Evolutionary conservation across 1,140 invertebrate genomes (phyloP).

Genomic region (Forficula auricularia): DNA sequence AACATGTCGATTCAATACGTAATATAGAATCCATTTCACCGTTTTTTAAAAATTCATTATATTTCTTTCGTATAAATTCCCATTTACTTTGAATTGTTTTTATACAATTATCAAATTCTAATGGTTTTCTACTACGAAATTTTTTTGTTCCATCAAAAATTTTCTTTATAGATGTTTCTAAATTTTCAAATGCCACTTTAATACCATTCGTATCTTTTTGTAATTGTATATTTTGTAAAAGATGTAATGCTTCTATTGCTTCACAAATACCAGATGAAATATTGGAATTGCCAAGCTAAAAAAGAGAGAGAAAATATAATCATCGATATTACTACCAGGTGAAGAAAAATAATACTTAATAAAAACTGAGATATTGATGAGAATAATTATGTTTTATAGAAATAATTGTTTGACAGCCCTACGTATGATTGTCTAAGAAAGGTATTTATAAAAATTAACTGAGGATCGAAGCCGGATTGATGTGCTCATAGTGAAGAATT

Average conservation of each 20-base stretch:
- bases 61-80: conserved; percentile 48
- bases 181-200: conserved; percentile 37
- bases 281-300: conserved; percentile 13
- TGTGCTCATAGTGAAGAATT: too few relatives aligned
- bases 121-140: conserved; percentile 28
- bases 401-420: too few relatives aligned
- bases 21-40: conserved; percentile 36
- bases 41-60: conserved; percentile 39
- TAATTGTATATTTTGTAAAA: conserved; percentile 37
- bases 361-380: too few relatives aligned
- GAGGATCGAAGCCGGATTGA: too few relatives aligned
- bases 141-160: conserved; percentile 42
- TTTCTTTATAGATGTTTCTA: conserved; percentile 41
- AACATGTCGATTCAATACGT: conserved; percentile 41
- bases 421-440: too few relatives aligned
- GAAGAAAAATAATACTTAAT: too few relatives aligned
- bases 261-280: conserved; percentile 33
- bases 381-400: too few relatives aligned
- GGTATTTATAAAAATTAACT: too few relatives aligned
- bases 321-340: too few relatives aligned
- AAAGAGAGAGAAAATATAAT: too few relatives aligned
- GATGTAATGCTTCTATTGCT: conserved; percentile 38
- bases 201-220: conserved; percentile 40
- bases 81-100: conserved; percentile 41
- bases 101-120: conserved; percentile 36